phyloP scores from a whole-genome alignment of 2,113 vertebrate species.

The Axis porcinus region DNA sequence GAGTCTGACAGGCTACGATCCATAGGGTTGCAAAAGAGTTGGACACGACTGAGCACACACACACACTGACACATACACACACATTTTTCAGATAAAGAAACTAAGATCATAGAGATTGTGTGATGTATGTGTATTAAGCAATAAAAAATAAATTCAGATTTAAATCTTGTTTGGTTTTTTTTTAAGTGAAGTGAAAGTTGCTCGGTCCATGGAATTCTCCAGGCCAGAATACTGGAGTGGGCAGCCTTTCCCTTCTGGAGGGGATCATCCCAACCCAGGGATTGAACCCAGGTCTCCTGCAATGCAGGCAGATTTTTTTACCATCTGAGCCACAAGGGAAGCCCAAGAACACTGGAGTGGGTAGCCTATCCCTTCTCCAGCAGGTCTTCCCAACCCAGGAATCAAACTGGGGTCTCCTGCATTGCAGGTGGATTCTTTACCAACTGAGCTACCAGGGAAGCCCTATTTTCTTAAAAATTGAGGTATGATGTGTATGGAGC shows the following conservation, averaged over 20 bases:
- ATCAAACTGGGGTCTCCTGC: background rate
- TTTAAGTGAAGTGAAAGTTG: background rate
- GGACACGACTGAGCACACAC: background rate
- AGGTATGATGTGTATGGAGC: too few relatives aligned
- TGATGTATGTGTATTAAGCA: fast-evolving
- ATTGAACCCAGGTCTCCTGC: background rate
- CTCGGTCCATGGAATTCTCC: background rate
- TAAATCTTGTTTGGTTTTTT: background rate
- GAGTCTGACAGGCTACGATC: background rate
- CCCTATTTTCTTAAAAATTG: background rate
- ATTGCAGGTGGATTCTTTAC: background rate
- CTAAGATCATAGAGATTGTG: background rate
- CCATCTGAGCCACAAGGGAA: background rate
- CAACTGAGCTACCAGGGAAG: background rate
- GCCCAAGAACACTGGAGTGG: background rate
- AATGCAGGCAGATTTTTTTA: background rate
- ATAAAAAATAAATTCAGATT: too few relatives aligned
- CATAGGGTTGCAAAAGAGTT: background rate
- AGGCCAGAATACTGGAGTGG: background rate
- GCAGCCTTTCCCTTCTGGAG: background rate
- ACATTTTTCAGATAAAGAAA: background rate
- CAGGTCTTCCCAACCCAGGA: background rate
- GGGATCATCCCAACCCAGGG: background rate
- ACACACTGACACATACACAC: background rate
- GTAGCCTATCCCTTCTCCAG: background rate